Conservation (phyloP, 2,888 invertebrate genomes). For the Eupithecia subfuscata region DNA sequence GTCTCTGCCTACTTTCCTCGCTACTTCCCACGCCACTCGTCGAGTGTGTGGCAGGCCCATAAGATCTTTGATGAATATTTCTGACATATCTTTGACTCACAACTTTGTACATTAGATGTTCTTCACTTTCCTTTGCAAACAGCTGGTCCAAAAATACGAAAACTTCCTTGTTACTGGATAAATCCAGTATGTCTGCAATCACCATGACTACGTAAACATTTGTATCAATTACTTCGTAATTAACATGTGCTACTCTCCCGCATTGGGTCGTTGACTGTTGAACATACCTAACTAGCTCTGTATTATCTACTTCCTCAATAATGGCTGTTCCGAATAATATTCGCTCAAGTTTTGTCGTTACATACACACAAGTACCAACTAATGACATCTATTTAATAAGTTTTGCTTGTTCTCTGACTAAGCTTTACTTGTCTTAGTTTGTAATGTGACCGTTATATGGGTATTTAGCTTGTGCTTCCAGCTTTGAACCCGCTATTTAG, state of each 20-base stretch:
- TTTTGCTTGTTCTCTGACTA: conserved; percentile 1
- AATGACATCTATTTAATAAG: conserved; percentile 11
- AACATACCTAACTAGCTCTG: conserved; percentile 11
- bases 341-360: not conserved
- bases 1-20: too few species aligned
- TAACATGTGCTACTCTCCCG: conserved; percentile 40
- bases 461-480: not conserved
- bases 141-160: not conserved
- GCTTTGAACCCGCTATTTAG: not conserved
- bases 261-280: conserved; percentile 39
- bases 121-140: not conserved
- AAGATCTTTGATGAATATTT: not conserved
- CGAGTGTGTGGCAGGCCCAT: too few species aligned
- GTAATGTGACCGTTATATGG: not conserved
- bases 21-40: too few species aligned
- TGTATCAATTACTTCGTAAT: conserved; percentile 40
- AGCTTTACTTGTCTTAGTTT: not conserved
- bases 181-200: conserved; percentile 10
- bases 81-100: not conserved
- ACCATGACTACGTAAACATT: conserved; percentile 29
- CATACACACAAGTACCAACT: not conserved
- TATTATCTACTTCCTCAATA: conserved; percentile 16
- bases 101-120: not conserved
- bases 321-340: conserved; percentile 1
- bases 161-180: not conserved